These are phyloP conservation scores for Nomada goodeniana DNA, from an alignment of 2,888 invertebrate species.

Conservation along the genomic window DNA sequence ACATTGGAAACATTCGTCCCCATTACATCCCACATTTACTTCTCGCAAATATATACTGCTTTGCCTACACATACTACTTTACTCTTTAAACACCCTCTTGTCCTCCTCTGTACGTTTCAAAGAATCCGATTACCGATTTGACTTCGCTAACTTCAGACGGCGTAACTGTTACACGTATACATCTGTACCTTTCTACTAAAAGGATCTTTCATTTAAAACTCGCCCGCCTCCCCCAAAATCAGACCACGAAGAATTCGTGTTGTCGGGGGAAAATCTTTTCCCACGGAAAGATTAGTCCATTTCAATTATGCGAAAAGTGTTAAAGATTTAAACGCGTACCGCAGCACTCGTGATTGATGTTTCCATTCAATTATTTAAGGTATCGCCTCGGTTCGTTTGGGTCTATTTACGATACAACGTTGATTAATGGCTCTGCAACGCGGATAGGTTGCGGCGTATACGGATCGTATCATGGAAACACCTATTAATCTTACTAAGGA, in stretches of 20 bases:
- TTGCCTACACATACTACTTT: no score
- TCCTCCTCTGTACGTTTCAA: no score
- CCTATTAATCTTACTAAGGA: slow-evolving; percentile 57
- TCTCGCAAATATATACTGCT: no score
- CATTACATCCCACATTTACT: no score
- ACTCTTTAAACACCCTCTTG: no score
- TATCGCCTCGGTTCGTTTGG: slow-evolving; percentile 37
- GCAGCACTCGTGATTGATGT: slow-evolving; percentile 34
- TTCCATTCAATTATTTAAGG: slow-evolving; percentile 42
- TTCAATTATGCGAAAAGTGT: slow-evolving; percentile 17
- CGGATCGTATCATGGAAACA: slow-evolving; percentile 22
- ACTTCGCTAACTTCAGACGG: no score
- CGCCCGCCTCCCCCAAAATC: no score
- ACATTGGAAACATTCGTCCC: no score
- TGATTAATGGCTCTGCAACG: slow-evolving; percentile 42
- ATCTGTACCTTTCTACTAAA: no score
- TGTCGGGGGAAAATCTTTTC: neutral
- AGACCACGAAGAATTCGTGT: neutral
- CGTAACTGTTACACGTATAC: no score
- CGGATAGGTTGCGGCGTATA: slow-evolving; percentile 24
- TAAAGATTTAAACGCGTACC: neutral
- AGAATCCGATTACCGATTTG: no score
- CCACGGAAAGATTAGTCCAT: neutral
- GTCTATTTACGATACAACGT: slow-evolving; percentile 54
- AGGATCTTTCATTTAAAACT: no score